phyloP scores from a whole-genome alignment of 1,140 invertebrate species.

The Drosophila persimilis region DNA sequence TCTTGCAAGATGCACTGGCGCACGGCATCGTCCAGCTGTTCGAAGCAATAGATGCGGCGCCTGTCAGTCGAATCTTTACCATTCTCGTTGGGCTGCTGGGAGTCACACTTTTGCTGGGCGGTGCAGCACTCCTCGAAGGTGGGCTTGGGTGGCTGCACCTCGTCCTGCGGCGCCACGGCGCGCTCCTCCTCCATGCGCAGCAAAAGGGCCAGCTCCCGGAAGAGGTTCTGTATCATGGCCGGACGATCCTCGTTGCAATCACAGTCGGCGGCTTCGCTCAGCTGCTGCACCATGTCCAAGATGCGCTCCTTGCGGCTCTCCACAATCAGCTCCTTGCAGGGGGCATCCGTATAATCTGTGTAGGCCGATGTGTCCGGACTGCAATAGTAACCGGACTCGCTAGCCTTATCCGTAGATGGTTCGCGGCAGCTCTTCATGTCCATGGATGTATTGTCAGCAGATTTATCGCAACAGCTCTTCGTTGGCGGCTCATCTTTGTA shows the following conservation, averaged over 20 bases:
- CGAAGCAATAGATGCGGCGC: conserved; percentile 35
- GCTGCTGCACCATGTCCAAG: conserved; percentile 22
- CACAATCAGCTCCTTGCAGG: not conserved
- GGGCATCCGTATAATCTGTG: too few relatives aligned
- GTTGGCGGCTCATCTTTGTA: too few relatives aligned
- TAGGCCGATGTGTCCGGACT: too few relatives aligned
- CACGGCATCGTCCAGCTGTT: conserved; percentile 46
- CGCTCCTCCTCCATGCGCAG: conserved; percentile 23
- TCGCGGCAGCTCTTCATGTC: too few relatives aligned
- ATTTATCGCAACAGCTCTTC: too few relatives aligned
- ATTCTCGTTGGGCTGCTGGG: not conserved
- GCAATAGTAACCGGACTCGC: too few relatives aligned
- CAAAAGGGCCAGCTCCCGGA: conserved; percentile 38
- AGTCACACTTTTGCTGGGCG: not conserved
- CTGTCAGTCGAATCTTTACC: not conserved
- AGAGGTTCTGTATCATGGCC: conserved; percentile 24
- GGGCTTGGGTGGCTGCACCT: not conserved
- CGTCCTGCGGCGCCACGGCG: conserved; percentile 13
- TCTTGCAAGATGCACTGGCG: conserved; percentile 37
- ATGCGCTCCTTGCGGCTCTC: conserved; percentile 32
- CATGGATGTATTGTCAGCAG: too few relatives aligned
- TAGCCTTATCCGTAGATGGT: too few relatives aligned
- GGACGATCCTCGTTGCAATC: conserved; percentile 16
- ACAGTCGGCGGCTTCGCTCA: conserved; percentile 16
- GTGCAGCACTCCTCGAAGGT: conserved; percentile 38